These are phyloP conservation scores for Chironomus riparius DNA, from an alignment of 2,888 invertebrate species.

Conservation along the genomic window DNA sequence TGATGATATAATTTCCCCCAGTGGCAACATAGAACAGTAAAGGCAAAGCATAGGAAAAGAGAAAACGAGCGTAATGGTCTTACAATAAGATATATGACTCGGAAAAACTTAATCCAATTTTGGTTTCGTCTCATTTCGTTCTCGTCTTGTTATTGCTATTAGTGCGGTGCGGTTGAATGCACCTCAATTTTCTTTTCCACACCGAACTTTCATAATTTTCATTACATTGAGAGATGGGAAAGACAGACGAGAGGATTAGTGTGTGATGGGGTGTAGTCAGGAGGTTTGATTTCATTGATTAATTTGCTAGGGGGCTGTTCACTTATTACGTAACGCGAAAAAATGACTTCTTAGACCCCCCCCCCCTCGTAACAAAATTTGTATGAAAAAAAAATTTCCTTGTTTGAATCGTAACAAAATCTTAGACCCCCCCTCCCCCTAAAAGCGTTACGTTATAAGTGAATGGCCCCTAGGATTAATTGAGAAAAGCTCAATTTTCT, in stretches of 20 bases:
- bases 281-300: no score
- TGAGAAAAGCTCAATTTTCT: no score
- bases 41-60: neutral
- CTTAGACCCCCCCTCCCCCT: no score
- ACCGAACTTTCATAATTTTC: neutral
- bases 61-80: neutral
- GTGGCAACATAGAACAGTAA: neutral
- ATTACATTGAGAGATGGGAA: neutral
- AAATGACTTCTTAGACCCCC: no score
- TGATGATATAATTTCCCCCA: slow-evolving; percentile 7
- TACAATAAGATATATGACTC: slow-evolving; percentile 20
- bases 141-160: slow-evolving; percentile 7
- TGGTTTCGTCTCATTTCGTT: slow-evolving; percentile 19
- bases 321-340: no score
- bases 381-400: no score
- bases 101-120: slow-evolving; percentile 26
- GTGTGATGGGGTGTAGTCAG: no score
- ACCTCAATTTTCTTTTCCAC: neutral
- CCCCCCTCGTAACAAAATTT: no score
- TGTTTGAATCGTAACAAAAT: no score
- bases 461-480: no score
- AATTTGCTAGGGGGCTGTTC: no score
- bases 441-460: no score
- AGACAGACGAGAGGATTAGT: neutral
- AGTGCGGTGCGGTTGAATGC: slow-evolving; percentile 17